Base-by-base conservation (phyloP, 1,140 invertebrate species). In the Bombus turneri region DNA sequence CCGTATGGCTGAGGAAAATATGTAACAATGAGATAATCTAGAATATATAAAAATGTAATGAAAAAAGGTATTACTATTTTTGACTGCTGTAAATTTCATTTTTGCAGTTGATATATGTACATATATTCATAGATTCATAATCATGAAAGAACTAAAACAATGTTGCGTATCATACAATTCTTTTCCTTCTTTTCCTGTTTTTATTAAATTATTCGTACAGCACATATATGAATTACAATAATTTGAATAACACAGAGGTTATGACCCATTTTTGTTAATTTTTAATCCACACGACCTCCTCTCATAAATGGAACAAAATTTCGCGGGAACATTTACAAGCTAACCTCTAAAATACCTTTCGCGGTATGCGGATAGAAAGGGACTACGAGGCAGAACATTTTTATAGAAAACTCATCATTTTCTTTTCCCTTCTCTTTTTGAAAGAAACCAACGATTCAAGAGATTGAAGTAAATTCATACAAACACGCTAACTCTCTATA, bases 241-340 rank as follows among this genome's bases (percentile, higher is more conserved):
- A 73, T 79, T 66, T 73, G 8, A 85, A 64, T 80, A 85, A 85
- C 53, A 64, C 59, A 62, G 8, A 8, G 4, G 31, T 10, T 34
- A 62, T 43, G 83, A 1, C 76, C 76, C 62, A 41, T 81, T 85
- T 85, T 59, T 71, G 66, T 85, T 74, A 57, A 81, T 81, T 81
- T 81, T 62, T 37, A 66, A 84, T 72, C 66, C n/a, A 18, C 15
- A 1, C 9, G 53, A 69, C 62, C 47, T 34, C 2, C 57, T 34
- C 57, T 73, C 57, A 22, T 39, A 74, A 74, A 81, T 57, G 31
- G 43, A 64, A 62, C 13, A 28, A 53, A 53, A 77, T 77, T 13
- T 31, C 25, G 13, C n/a, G n/a, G 41, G 39, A 53, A 57, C 12
- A 43, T 43, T 78, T 64, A 18, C 59, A 64, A 41, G 59, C 64